Percentiles rank a stretch among this genome's conserved stretches.
These are phyloP conservation scores for Decapterus maruadsi DNA, from an alignment of 2,797 vertebrate genomes.

Conservation along the genomic window DNA sequence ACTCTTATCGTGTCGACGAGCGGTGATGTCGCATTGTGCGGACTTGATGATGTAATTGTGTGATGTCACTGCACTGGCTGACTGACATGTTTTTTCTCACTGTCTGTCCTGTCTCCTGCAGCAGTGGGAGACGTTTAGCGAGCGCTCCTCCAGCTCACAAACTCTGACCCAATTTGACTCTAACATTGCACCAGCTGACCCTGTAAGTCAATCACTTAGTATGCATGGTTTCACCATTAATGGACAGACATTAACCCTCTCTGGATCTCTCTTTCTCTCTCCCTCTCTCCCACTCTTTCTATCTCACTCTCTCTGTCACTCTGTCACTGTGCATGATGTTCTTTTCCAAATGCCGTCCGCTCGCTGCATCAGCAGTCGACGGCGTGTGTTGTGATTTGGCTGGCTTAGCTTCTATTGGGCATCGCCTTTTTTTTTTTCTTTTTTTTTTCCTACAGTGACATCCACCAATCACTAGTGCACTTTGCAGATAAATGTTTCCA, in stretches of 20 bases:
- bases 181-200: constrained; percentile 99
- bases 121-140: constrained; percentile 99
- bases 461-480: constrained; percentile 45
- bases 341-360: constrained; percentile 44
- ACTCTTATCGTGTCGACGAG: background rate
- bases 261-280: constrained; percentile 76
- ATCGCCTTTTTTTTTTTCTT: constrained; percentile 18
- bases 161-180: constrained; percentile 99
- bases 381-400: constrained; percentile 62
- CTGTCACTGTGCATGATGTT: constrained; percentile 69
- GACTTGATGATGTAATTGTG: constrained; percentile 76
- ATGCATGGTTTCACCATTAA: constrained; percentile 97
- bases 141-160: constrained; percentile 99
- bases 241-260: constrained; percentile 90
- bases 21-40: constrained; percentile 27
- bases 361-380: constrained; percentile 47
- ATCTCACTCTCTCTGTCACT: constrained; percentile 12
- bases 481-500: constrained; percentile 21
- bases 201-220: constrained; percentile 99
- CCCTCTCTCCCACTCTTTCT: background rate
- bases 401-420: constrained; percentile 64
- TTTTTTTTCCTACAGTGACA: constrained; percentile 46
- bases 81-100: constrained; percentile 81
- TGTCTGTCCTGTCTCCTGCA: constrained; percentile 89
- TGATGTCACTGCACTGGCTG: constrained; percentile 82